phyloP scores from a whole-genome alignment of 2,113 vertebrate genomes.

The Corythoichthys intestinalis region DNA sequence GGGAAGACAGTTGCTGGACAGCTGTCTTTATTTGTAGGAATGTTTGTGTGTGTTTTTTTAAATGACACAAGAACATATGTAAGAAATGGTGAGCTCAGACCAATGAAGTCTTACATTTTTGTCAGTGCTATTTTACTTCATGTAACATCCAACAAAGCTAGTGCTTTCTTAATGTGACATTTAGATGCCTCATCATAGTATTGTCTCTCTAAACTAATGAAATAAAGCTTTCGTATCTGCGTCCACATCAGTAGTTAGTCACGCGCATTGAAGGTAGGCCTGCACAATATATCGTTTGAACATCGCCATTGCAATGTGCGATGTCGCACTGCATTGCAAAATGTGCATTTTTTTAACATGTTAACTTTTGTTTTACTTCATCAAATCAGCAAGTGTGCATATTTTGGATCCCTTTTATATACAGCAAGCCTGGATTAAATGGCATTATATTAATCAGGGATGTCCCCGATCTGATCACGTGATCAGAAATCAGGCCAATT shows the following conservation, averaged over 20 bases:
- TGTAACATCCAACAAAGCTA: slow-evolving; percentile 19
- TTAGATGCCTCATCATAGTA: slow-evolving; percentile 11
- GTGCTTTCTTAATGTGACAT: slow-evolving; percentile 21
- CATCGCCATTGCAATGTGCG: no score
- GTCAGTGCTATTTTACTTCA: not conserved
- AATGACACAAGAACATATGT: slow-evolving; percentile 74
- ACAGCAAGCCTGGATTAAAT: no score
- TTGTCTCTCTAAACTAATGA: slow-evolving; percentile 13
- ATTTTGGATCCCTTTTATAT: no score
- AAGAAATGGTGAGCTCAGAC: slow-evolving; percentile 35
- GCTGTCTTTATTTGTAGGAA: slow-evolving; percentile 89
- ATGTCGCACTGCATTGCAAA: no score
- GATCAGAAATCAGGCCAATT: no score
- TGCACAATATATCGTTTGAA: no score
- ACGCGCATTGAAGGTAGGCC: slow-evolving; percentile 14
- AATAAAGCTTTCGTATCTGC: slow-evolving; percentile 34
- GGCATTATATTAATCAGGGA: no score
- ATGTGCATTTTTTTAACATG: no score
- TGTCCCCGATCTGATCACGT: no score
- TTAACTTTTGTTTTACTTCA: no score
- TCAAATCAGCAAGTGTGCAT: no score
- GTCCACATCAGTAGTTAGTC: slow-evolving; percentile 44
- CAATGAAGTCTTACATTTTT: slow-evolving; percentile 41
- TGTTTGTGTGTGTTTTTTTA: slow-evolving; percentile 80
- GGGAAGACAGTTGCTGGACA: slow-evolving; percentile 83